Evolutionary conservation across 2,888 invertebrate species (phyloP).

Genomic region (Cephus pygmeus): DNA sequence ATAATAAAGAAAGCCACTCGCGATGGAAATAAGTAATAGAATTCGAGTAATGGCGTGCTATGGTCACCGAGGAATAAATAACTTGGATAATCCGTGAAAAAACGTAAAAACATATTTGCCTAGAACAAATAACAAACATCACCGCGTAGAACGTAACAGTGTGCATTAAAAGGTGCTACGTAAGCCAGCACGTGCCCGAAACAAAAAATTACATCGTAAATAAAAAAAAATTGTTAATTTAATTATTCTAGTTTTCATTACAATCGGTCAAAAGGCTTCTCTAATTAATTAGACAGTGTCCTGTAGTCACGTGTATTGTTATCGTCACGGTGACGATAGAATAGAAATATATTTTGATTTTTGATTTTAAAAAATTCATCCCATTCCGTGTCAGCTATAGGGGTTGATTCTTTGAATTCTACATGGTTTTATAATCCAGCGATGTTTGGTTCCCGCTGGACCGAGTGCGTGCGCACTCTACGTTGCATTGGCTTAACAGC

Average conservation of each 20-base stretch:
- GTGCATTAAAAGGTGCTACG: background rate
- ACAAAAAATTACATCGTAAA: background rate
- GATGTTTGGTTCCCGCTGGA: background rate
- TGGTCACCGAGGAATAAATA: background rate
- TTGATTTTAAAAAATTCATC: background rate
- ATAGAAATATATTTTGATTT: background rate
- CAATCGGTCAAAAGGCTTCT: no score
- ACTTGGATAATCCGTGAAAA: background rate
- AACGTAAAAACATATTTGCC: background rate
- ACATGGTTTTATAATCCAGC: background rate
- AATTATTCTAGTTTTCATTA: background rate
- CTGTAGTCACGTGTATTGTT: no score
- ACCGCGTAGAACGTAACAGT: background rate
- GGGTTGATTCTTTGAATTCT: background rate
- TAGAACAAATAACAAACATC: background rate
- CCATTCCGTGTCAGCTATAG: background rate
- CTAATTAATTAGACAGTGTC: no score
- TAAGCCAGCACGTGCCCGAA: background rate
- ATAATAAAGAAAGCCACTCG: background rate
- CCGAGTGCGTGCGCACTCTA: conserved; percentile 4
- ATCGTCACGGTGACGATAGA: no score
- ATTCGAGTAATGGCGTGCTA: background rate
- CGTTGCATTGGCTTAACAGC: background rate
- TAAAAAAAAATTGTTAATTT: background rate
- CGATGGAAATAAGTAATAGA: background rate